Conservation (phyloP, 2,888 invertebrate species). For the Idaea aversata region DNA sequence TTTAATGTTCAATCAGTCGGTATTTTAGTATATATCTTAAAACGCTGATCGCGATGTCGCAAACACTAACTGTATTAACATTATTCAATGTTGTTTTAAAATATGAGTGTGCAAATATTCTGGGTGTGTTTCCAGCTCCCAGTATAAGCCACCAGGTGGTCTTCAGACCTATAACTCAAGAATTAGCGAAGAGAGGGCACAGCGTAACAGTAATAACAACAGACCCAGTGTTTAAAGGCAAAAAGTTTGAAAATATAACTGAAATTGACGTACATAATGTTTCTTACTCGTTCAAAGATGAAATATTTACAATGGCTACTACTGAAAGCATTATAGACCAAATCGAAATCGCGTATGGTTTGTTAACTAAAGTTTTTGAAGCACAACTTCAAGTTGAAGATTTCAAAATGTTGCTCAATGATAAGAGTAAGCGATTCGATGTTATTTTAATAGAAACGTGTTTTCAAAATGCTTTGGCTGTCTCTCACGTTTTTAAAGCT, state of each 20-base stretch:
- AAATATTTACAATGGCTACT: neutral
- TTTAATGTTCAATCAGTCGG: too few species aligned
- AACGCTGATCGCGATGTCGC: too few species aligned
- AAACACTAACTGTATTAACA: too few species aligned
- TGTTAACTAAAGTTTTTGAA: conserved; percentile 19
- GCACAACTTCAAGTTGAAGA: conserved; percentile 29
- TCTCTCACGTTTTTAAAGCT: conserved; percentile 37
- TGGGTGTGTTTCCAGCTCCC: conserved; percentile 16
- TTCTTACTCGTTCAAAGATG: neutral
- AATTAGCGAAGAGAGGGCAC: conserved; percentile 14
- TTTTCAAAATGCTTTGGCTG: conserved; percentile 26
- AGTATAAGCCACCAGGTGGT: conserved; percentile 16
- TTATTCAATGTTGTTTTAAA: neutral
- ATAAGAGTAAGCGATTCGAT: conserved; percentile 34
- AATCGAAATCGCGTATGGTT: neutral
- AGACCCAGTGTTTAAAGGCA: conserved; percentile 7
- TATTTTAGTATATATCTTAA: too few species aligned
- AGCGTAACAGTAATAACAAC: conserved; percentile 17
- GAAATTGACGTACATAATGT: neutral
- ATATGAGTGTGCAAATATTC: conserved; percentile 9
- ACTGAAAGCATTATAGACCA: neutral
- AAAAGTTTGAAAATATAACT: neutral
- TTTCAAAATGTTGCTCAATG: conserved; percentile 27
- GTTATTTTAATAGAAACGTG: conserved; percentile 41
- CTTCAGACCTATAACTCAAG: conserved; percentile 8